These are phyloP conservation scores for Leucozona laternaria DNA, from an alignment of 2,888 invertebrate genomes.

Conservation along the genomic window DNA sequence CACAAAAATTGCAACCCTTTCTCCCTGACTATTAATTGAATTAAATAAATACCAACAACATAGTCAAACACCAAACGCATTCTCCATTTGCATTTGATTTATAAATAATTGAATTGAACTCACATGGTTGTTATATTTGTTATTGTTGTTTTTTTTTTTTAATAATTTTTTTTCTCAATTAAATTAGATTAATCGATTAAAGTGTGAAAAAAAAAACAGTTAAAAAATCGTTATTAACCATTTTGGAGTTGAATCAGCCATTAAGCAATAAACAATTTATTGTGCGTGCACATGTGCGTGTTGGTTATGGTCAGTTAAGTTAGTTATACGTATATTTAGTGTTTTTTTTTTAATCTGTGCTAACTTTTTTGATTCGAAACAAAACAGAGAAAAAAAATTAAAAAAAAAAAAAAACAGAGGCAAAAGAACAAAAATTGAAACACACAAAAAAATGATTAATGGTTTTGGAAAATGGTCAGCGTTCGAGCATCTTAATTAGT, in stretches of 20 bases:
- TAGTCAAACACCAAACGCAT: conserved; percentile 14
- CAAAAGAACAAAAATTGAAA: conserved; percentile 13
- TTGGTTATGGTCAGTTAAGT: conserved; percentile 67
- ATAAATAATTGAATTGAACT: conserved; percentile 12
- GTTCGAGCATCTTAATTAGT: conserved; percentile 52
- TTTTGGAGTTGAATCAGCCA: conserved; percentile 56
- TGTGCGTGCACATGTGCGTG: conserved; percentile 51
- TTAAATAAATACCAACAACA: conserved; percentile 26
- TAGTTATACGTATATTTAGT: conserved; percentile 13
- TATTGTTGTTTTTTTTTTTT: not conserved
- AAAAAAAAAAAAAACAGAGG: conserved; percentile 1
- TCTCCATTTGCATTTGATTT: conserved; percentile 28
- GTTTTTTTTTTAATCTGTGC: conserved; percentile 55
- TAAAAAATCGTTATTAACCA: conserved; percentile 25
- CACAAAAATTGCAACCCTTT: not conserved
- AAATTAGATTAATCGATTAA: conserved; percentile 33
- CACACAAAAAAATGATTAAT: conserved; percentile 42
- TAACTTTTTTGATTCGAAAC: conserved; percentile 26
- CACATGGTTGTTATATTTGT: not conserved
- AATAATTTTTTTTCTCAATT: not conserved
- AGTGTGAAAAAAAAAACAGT: conserved; percentile 45
- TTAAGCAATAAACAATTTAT: conserved; percentile 45
- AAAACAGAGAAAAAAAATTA: conserved; percentile 3
- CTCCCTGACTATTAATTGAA: conserved; percentile 31
- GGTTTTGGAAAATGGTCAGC: conserved; percentile 55